A percentile compares a stretch with the other conserved stretches of the same genome.
phyloP scores from a whole-genome alignment of 2,888 invertebrate species.

The Pyrocoelia pectoralis region DNA sequence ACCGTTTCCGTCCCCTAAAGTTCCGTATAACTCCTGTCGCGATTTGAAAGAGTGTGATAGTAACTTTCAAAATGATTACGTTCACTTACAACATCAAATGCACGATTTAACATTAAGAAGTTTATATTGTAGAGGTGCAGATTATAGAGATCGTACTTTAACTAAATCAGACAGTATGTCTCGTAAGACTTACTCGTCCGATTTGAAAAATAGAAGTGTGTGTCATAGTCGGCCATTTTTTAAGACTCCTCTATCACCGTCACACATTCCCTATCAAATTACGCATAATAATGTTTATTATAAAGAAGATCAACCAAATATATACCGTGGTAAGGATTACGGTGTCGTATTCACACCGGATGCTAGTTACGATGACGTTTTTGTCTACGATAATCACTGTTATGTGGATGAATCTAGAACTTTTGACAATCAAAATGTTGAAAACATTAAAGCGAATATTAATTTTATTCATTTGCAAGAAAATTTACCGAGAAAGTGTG shows the following conservation, averaged over 20 bases:
- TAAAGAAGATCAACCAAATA: constrained; percentile 35
- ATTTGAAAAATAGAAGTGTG: constrained; percentile 43
- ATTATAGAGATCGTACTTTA: constrained; percentile 54
- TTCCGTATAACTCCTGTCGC: constrained; percentile 55
- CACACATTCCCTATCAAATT: constrained; percentile 42
- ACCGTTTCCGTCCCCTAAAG: constrained; percentile 59
- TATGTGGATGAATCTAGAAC: constrained; percentile 32
- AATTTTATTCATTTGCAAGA: constrained; percentile 62
- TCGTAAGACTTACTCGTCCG: constrained; percentile 55
- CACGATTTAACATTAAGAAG: constrained; percentile 52
- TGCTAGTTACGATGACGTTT: constrained; percentile 45
- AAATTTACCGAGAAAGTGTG: constrained; percentile 52
- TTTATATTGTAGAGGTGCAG: constrained; percentile 43
- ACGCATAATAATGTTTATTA: constrained; percentile 40
- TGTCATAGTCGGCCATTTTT: constrained; percentile 48
- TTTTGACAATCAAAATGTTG: constrained; percentile 7
- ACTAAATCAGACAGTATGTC: constrained; percentile 60
- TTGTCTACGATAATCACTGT: constrained; percentile 44
- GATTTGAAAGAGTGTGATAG: constrained; percentile 48
- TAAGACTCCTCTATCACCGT: constrained; percentile 43
- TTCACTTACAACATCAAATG: constrained; percentile 48
- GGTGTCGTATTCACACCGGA: constrained; percentile 42
- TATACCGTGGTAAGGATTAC: constrained; percentile 27
- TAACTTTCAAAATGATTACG: constrained; percentile 32
- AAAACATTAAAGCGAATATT: constrained; percentile 59